These are phyloP conservation scores for Tupiocoris notatus DNA, from an alignment of 2,888 invertebrate species.

Conservation along the genomic window DNA sequence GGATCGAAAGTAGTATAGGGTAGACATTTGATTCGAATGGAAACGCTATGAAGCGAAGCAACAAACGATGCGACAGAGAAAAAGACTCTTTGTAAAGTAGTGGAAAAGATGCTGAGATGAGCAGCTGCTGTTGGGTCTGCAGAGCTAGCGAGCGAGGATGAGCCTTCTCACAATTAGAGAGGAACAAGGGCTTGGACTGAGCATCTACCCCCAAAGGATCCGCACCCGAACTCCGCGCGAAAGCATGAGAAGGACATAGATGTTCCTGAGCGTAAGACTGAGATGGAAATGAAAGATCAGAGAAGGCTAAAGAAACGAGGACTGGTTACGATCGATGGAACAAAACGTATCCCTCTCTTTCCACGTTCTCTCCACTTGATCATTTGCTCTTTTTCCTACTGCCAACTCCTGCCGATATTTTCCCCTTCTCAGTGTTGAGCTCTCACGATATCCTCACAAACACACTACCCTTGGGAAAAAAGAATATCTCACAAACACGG, in stretches of 20 bases:
- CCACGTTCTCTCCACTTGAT: neutral
- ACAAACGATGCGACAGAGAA: too few species aligned
- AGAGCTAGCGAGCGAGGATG: neutral
- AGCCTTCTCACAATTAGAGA: conserved; percentile 32
- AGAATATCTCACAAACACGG: conserved; percentile 24
- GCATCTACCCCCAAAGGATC: too few species aligned
- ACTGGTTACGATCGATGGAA: conserved; percentile 26
- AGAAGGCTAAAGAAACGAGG: neutral
- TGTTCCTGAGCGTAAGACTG: neutral
- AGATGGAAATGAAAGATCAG: neutral
- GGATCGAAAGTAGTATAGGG: too few species aligned
- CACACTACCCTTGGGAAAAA: neutral
- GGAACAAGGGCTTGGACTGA: conserved; percentile 21
- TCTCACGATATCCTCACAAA: conserved; percentile 15
- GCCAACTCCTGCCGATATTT: too few species aligned
- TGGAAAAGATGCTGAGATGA: neutral
- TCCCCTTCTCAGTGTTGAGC: too few species aligned
- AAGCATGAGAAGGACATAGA: neutral
- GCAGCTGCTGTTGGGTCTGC: neutral
- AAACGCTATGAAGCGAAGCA: too few species aligned
- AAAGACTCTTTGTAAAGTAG: neutral
- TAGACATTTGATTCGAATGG: neutral
- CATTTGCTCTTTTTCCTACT: neutral
- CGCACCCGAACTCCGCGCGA: neutral
- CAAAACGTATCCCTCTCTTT: conserved; percentile 17